Percentiles rank a stretch among this genome's conserved stretches.
Conservation (phyloP, 2,113 vertebrate species). For the Ptilorrhoa leucosticta region DNA sequence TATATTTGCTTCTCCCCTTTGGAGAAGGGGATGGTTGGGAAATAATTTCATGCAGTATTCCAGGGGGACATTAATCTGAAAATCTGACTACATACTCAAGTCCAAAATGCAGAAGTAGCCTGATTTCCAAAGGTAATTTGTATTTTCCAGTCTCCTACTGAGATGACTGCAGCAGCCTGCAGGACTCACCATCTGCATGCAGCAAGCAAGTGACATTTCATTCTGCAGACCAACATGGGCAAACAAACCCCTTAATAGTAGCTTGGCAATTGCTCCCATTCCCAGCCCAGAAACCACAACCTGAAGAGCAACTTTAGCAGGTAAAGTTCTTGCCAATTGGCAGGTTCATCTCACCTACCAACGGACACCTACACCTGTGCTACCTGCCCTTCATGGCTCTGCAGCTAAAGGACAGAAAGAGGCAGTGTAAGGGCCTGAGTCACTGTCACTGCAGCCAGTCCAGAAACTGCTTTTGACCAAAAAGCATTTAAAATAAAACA, state of each 20-base stretch:
- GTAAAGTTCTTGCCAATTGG: background rate
- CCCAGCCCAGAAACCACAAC: background rate
- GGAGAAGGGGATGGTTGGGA: accelerated
- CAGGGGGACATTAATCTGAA: background rate
- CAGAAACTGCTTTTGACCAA: background rate
- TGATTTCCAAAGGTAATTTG: slow-evolving; percentile 18
- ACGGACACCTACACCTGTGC: accelerated
- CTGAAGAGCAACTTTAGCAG: background rate
- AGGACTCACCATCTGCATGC: background rate
- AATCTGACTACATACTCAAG: background rate
- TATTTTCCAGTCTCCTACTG: background rate
- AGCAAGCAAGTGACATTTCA: background rate
- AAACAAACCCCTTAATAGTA: accelerated
- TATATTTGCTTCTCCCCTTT: background rate
- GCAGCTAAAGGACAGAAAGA: background rate
- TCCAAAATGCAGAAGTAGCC: background rate
- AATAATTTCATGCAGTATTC: background rate
- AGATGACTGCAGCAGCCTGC: background rate
- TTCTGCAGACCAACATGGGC: background rate
- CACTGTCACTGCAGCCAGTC: background rate
- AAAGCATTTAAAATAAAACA: background rate
- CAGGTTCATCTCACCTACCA: background rate
- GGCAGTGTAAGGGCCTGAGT: background rate
- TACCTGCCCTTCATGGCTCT: background rate
- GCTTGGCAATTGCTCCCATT: background rate